Evolutionary conservation across 2,797 vertebrate species (phyloP).

Genomic region (Cottoperca gobio): DNA sequence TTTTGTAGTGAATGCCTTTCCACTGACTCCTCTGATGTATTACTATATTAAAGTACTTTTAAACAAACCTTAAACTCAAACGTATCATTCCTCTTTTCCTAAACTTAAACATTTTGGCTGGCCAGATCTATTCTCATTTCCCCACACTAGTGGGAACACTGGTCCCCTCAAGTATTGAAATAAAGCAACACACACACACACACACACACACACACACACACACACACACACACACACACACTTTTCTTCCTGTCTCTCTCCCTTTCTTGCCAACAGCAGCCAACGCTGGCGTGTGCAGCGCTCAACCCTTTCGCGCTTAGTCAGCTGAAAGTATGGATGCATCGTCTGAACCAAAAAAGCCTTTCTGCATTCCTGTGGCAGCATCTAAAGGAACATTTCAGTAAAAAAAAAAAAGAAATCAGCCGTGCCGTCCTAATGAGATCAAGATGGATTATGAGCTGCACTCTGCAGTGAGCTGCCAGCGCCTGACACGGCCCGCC

Average conservation of each 20-base stretch:
- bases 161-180: constrained; percentile 24
- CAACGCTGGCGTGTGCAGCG: constrained; percentile 47
- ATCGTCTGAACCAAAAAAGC: constrained; percentile 67
- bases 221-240: constrained; percentile 2
- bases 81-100: not conserved
- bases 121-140: not conserved
- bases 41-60: not conserved
- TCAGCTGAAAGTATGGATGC: constrained; percentile 73
- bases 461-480: constrained; percentile 64
- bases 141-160: not conserved
- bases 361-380: constrained; percentile 76
- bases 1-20: not conserved
- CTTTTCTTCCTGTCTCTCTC: constrained; percentile 22
- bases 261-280: constrained; percentile 43
- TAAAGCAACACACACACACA: not conserved
- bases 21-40: not conserved
- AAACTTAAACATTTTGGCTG: not conserved
- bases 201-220: constrained; percentile 2
- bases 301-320: constrained; percentile 53
- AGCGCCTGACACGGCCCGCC: constrained; percentile 57
- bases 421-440: constrained; percentile 71
- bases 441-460: constrained; percentile 80
- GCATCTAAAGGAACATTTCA: constrained; percentile 77
- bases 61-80: not conserved
- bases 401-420: constrained; percentile 64